phyloP scores from a whole-genome alignment of 2,888 invertebrate genomes.

The Oligia strigilis region DNA sequence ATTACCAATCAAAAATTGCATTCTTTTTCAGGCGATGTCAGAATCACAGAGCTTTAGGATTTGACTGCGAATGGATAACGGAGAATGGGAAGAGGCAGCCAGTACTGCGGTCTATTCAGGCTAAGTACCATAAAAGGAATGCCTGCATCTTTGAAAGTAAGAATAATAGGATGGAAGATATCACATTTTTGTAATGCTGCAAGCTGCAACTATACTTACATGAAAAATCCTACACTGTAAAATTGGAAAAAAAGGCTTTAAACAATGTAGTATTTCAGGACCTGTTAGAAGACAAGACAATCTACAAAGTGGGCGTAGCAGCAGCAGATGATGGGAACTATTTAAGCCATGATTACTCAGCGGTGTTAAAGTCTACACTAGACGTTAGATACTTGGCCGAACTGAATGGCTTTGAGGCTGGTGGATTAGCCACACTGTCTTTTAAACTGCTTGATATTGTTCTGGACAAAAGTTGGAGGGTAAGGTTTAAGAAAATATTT shows the following conservation, averaged over 20 bases:
- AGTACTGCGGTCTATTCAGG: conserved; percentile 93
- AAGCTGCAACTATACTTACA: neutral
- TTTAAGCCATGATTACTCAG: conserved; percentile 92
- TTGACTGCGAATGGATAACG: conserved; percentile 96
- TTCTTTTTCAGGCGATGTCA: conserved; percentile 75
- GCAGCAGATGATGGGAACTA: conserved; percentile 93
- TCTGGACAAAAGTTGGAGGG: conserved; percentile 92
- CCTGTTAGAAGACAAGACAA: conserved; percentile 91
- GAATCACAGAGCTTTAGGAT: conserved; percentile 91
- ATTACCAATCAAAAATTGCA: neutral
- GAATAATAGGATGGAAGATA: conserved; percentile 2
- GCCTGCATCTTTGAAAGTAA: conserved; percentile 91
- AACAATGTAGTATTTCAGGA: conserved; percentile 75
- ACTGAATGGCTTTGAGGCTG: conserved; percentile 81
- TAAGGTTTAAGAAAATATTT: conserved; percentile 47
- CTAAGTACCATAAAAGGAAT: conserved; percentile 91
- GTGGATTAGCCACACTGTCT: conserved; percentile 92
- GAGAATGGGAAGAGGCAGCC: conserved; percentile 90
- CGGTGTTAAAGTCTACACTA: conserved; percentile 90
- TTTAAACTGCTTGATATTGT: conserved; percentile 90
- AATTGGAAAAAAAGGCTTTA: neutral
- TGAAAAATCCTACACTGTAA: too few relatives aligned
- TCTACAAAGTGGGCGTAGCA: conserved; percentile 95
- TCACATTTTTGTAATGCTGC: neutral
- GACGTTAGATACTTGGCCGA: conserved; percentile 93